Evolutionary conservation across 2,797 vertebrate genomes (phyloP), one percentile per base, ranked within the genome.

Genomic region (Siniperca obscura): DNA sequence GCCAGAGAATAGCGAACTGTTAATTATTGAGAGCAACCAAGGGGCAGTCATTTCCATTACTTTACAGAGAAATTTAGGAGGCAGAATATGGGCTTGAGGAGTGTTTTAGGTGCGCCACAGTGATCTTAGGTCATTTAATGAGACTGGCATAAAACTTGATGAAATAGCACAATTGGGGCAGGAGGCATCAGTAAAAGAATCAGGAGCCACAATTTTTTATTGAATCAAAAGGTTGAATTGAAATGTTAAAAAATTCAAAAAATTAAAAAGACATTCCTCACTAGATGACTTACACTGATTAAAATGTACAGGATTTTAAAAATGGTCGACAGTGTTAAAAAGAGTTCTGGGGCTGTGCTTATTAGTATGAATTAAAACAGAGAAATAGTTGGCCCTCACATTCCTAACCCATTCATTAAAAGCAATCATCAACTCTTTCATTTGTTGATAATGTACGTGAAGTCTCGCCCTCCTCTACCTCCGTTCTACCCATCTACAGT

Each of bases 1-100:
- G 59, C 57, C 44, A 74, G 46, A 52, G 57, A 44, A 38, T 19
- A 62, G 40, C 52, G 22, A 74, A 74, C 59, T 38, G 22, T 52
- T 74, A 52, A 74, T 74, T 52, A 52, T 53, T 38, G 46, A 27
- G 57, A 62, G 30, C 22, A 52, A 74, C 30, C 46, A 19, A 53
- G 69, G 36, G 21, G 30, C 21, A 52, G 46, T 64, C 34, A 64
- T n/a, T 50, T 62, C 34, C 34, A 42, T 14, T 65, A 65, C 10
- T 19, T 56, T 19, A 22, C 34, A 65, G 38, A 72, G 40, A 53
- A 14, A 30, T 56, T 14, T 65, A 65, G 19, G n/a, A 12, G 34
- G 11, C 50, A 74, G 64, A 25, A 40, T 5, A 64, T 64, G 30
- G n/a, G 59, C 60, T 53, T 27, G 46, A 19, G 10, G 46, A 38